Evolutionary conservation across 2,113 vertebrate species (phyloP).

Genomic region (Todiramphus saurophagus): DNA sequence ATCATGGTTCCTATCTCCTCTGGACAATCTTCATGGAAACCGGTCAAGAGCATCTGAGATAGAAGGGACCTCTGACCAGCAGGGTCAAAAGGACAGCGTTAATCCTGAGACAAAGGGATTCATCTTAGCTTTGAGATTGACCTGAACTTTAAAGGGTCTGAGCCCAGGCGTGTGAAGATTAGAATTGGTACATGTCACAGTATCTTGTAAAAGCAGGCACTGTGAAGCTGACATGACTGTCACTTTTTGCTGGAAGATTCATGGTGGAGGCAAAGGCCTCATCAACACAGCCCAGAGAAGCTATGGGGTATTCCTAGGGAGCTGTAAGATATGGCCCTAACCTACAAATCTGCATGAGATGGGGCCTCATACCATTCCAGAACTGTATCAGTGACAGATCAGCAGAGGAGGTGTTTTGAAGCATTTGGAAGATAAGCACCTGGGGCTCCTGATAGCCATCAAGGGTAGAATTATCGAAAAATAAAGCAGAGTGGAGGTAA

Average conservation of each 20-base stretch:
- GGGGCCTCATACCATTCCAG: background rate
- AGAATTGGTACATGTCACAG: background rate
- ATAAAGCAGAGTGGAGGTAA: background rate
- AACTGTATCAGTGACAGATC: background rate
- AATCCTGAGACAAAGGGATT: conserved; percentile 8
- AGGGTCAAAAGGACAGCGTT: background rate
- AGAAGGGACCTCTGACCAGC: background rate
- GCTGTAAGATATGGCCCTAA: background rate
- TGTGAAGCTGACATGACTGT: background rate
- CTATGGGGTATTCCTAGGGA: background rate
- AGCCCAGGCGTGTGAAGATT: background rate
- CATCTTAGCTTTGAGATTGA: background rate
- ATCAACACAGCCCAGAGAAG: background rate
- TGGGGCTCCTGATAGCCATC: background rate
- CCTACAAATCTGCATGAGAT: background rate
- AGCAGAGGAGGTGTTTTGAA: background rate
- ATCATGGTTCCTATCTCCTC: background rate
- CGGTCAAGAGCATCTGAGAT: background rate
- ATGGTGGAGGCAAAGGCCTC: background rate
- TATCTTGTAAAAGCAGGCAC: background rate
- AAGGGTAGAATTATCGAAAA: background rate
- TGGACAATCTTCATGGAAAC: background rate
- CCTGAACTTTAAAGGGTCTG: conserved; percentile 17
- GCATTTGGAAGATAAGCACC: background rate
- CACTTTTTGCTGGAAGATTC: background rate